phyloP scores from a whole-genome alignment of 2,797 vertebrate genomes.

The Hozukius guyotensis region DNA sequence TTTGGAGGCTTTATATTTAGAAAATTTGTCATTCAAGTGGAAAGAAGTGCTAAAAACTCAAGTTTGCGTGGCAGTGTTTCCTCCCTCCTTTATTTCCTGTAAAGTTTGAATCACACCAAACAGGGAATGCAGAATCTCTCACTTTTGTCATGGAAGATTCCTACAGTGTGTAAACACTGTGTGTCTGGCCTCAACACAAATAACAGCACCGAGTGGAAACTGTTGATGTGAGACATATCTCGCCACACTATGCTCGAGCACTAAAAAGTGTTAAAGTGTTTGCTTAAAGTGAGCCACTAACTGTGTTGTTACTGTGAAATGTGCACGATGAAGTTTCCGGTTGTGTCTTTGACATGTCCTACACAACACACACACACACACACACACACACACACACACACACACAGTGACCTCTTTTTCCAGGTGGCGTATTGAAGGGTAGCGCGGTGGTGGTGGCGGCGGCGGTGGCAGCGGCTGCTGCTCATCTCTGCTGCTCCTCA shows the following conservation, averaged over 20 bases:
- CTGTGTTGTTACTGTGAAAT: background rate
- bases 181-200: constrained; percentile 46
- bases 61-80: background rate
- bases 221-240: constrained; percentile 14
- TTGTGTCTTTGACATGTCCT: background rate
- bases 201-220: constrained; percentile 36
- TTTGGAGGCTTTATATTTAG: background rate
- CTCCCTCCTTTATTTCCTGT: constrained; percentile 49
- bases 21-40: background rate
- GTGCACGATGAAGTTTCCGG: background rate
- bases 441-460: constrained; percentile 10
- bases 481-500: constrained; percentile 69
- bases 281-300: background rate
- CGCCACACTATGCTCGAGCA: background rate
- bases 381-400: background rate
- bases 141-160: constrained; percentile 58
- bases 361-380: background rate
- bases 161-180: background rate
- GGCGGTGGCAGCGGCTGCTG: constrained; percentile 22
- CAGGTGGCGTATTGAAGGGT: constrained; percentile 52
- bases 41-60: constrained; percentile 7
- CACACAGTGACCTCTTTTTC: constrained; percentile 47
- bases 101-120: constrained; percentile 62
- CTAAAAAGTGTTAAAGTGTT: background rate
- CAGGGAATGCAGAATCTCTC: constrained; percentile 13